Base-by-base conservation (phyloP, 92 coral and sea anemone species). In the Blastomussa wellsi region DNA sequence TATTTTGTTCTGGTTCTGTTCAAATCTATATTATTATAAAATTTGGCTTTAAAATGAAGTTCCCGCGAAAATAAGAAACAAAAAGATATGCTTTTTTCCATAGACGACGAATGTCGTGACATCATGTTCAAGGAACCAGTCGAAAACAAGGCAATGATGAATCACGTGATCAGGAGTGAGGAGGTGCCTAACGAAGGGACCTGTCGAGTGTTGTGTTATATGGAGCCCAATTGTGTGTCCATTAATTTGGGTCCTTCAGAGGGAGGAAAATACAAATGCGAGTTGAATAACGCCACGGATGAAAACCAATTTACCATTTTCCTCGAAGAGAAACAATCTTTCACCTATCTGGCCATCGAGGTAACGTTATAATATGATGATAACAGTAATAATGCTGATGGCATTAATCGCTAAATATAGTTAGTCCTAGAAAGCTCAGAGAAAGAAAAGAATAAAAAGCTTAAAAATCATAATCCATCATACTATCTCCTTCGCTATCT, bases 151-250 rank as follows among this genome's bases (percentile, higher is more conserved):
- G 74, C 47, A 32, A 32, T 69, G 74, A 35, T 33, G 41, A 37
- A 37, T 69, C 74, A 35, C 41, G 38, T 69, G 74, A 69, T 69
- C 74, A 35, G 74, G 24, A 69, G 74, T 20, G 74, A 69, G 41
- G 24, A 35, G 14, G 74, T 69, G 42, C 74, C 74, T 32, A 69
- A 35, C 17, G 74, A 69, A 69, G 74, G 74, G 41, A 69, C 41
- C 11, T 69, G 74, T 32, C 22, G 74, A 69, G 44, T 69, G 39
- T 22, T 69, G 39, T 69, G 74, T 32, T 69, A 69, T 35, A 35
- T 69, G 74, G 74, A 69, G 38, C 74, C 74, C 74, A 69, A 31
- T 12, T 69, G 74, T 69, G 38, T 69, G 20, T 69, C 74, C 41
- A 69, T 69, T n/a, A 69, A 69, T 32, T 13, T 69, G 74, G 74